Conservation (phyloP, 2,888 invertebrate species). For the Seira sanloemensis region DNA sequence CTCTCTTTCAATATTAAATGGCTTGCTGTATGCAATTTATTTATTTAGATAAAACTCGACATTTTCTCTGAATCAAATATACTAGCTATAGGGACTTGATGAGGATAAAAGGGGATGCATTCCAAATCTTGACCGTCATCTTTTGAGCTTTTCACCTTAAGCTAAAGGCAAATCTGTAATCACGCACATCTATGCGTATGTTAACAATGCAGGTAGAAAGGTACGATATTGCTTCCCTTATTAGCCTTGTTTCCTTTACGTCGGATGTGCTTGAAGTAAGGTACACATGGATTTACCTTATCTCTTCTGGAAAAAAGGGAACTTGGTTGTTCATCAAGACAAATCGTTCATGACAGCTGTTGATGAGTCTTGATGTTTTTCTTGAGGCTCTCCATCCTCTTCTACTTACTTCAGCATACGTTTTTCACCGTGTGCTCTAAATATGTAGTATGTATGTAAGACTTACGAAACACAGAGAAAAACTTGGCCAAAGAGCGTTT, state of each 20-base stretch:
- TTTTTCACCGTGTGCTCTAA: too few species aligned
- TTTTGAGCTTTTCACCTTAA: not conserved
- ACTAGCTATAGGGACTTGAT: not conserved
- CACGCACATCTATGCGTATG: too few species aligned
- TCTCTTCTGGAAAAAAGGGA: slow-evolving; percentile 41
- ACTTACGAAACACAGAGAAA: not conserved
- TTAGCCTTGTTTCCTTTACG: not conserved
- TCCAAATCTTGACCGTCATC: not conserved
- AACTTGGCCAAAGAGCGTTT: slow-evolving; percentile 8
- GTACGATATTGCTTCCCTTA: not conserved
- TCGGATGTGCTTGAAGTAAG: not conserved
- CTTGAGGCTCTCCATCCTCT: slow-evolving; percentile 52
- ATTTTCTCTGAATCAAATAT: not conserved
- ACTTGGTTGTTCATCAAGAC: slow-evolving; percentile 67
- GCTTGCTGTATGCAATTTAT: too few species aligned
- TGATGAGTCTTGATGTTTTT: slow-evolving; percentile 72
- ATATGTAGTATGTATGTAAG: too few species aligned
- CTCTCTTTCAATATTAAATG: too few species aligned
- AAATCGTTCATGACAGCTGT: slow-evolving; percentile 71
- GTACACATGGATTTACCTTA: not conserved
- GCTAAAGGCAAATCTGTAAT: not conserved
- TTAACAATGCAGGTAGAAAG: too few species aligned
- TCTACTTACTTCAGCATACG: slow-evolving; percentile 13
- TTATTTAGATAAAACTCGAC: too few species aligned
- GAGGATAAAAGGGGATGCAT: not conserved